phyloP scores from a whole-genome alignment of 2,797 vertebrate species.

The Poeciliopsis gracilis region DNA sequence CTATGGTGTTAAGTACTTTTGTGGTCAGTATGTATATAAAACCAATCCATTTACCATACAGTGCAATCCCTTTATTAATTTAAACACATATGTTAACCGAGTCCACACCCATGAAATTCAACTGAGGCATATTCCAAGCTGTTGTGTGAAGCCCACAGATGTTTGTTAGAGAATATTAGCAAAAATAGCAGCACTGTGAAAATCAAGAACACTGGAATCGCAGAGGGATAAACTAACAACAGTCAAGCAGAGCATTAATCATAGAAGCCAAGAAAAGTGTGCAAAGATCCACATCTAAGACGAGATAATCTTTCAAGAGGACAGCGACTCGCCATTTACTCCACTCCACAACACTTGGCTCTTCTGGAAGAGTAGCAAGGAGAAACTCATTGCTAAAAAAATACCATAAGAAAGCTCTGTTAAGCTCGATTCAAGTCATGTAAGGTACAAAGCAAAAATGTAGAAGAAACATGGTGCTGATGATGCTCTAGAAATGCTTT shows the following conservation, averaged over 20 bases:
- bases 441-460: not conserved
- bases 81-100: no score
- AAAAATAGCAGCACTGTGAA: no score
- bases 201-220: no score
- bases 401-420: not conserved
- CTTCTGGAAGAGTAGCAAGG: not conserved
- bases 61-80: no score
- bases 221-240: not conserved
- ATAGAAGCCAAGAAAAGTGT: not conserved
- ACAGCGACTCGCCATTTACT: not conserved
- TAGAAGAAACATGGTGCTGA: not conserved
- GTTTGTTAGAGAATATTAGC: no score
- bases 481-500: not conserved
- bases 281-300: not conserved
- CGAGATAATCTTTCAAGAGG: not conserved
- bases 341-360: not conserved
- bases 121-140: no score
- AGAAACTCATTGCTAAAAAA: not conserved
- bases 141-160: no score
- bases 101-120: no score
- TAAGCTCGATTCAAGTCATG: not conserved
- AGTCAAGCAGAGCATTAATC: not conserved
- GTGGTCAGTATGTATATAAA: not conserved
- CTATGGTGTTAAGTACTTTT: not conserved
- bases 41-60: no score